phyloP scores from a whole-genome alignment of 2,888 invertebrate species.

The Cactoblastis cactorum region DNA sequence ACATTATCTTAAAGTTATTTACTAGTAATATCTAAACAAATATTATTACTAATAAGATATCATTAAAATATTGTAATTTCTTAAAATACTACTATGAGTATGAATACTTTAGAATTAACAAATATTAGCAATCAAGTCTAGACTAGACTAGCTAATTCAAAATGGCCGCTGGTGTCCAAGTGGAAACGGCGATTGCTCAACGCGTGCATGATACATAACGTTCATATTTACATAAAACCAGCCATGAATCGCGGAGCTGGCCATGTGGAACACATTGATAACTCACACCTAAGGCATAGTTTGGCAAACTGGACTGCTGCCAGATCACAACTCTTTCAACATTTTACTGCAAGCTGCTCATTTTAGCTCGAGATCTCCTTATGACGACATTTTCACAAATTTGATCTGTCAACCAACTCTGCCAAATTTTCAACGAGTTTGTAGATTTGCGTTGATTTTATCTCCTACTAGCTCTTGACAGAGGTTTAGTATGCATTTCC shows the following conservation, averaged over 20 bases:
- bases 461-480: neutral
- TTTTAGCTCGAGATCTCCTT: slow-evolving; percentile 11
- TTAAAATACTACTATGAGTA: no score
- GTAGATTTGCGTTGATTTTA: neutral
- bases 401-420: slow-evolving; percentile 6
- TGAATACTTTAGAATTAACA: no score
- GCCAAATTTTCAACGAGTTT: slow-evolving; percentile 6
- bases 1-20: no score
- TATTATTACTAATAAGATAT: no score
- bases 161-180: neutral
- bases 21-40: no score
- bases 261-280: slow-evolving; percentile 41
- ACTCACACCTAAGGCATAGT: slow-evolving; percentile 26
- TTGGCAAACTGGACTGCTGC: slow-evolving; percentile 23
- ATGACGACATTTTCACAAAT: slow-evolving; percentile 9
- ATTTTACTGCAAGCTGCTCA: slow-evolving; percentile 17
- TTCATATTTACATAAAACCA: slow-evolving; percentile 31
- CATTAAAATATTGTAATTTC: no score
- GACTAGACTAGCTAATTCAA: neutral
- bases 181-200: neutral
- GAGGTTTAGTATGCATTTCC: no score
- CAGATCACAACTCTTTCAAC: slow-evolving; percentile 20
- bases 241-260: slow-evolving; percentile 28
- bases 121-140: neutral
- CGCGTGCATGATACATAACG: slow-evolving; percentile 19